Percentiles rank a stretch among this genome's conserved stretches.
phyloP scores from a whole-genome alignment of 2,113 vertebrate genomes.

The Gracilinanus agilis region DNA sequence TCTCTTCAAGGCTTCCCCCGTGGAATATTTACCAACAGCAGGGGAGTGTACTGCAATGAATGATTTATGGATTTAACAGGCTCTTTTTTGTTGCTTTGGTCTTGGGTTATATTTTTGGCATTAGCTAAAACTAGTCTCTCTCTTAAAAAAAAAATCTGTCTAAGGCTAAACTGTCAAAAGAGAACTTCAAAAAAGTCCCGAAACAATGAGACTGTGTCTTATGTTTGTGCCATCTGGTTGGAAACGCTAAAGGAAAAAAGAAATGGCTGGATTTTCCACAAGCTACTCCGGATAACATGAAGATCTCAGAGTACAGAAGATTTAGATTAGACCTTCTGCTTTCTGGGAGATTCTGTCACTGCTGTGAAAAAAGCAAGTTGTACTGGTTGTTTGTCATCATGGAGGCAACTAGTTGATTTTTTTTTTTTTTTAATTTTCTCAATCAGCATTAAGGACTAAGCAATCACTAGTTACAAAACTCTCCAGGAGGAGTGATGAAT shows the following conservation, averaged over 20 bases:
- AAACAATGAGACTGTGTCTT: background rate
- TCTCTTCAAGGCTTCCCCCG: background rate
- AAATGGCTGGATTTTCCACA: background rate
- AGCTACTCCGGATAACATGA: background rate
- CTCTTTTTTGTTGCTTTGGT: background rate
- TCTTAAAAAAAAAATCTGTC: constrained; percentile 10
- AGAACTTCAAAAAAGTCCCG: constrained; percentile 25
- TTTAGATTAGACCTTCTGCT: background rate
- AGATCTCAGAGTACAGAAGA: background rate
- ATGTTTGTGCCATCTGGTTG: background rate
- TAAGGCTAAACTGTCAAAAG: background rate
- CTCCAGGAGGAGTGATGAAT: background rate
- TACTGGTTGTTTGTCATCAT: background rate
- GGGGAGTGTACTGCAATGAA: background rate
- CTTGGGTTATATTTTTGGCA: constrained; percentile 53
- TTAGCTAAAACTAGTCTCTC: constrained; percentile 36
- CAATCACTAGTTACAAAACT: background rate
- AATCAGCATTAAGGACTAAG: background rate
- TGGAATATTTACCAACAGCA: background rate
- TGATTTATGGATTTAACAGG: constrained; percentile 20
- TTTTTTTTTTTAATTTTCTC: constrained; percentile 14
- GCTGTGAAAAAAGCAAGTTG: background rate
- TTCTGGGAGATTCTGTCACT: background rate
- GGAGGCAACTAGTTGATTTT: background rate
- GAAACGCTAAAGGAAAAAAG: constrained; percentile 28